A percentile compares a stretch with the other conserved stretches of the same genome.
phyloP scores from a whole-genome alignment of 2,113 vertebrate genomes.

The Bothrops jararaca region DNA sequence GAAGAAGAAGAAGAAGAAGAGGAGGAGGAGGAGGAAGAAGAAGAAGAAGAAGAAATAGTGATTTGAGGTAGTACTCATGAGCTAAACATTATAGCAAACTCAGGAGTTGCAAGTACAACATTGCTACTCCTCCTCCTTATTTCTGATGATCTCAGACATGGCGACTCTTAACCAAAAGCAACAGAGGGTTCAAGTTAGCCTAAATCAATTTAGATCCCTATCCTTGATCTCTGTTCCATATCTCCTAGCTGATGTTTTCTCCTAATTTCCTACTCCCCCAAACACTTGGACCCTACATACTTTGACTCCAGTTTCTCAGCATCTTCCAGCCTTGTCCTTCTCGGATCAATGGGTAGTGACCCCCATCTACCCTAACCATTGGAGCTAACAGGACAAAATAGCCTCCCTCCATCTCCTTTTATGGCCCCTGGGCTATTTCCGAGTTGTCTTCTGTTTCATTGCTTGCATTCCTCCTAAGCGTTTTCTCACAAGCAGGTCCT shows the following conservation, averaged over 20 bases:
- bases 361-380: not conserved
- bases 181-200: not conserved
- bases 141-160: not conserved
- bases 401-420: not conserved
- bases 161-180: not conserved
- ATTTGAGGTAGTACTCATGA: not conserved
- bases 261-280: not conserved
- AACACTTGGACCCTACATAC: not conserved
- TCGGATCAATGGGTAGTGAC: not conserved
- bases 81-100: not conserved
- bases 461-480: not conserved
- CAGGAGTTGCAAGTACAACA: not conserved
- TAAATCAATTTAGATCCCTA: not conserved
- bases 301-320: not conserved
- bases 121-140: not conserved
- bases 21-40: not conserved
- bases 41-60: not conserved
- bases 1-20: fast-evolving
- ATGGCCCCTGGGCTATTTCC: not conserved
- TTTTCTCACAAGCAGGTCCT: not conserved
- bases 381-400: not conserved
- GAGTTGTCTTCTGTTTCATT: not conserved
- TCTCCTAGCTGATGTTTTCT: not conserved
- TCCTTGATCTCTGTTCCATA: not conserved
- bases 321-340: not conserved